A percentile compares a stretch with the other conserved stretches of the same genome.
phyloP scores from a whole-genome alignment of 2,113 vertebrate species.

The Strix uralensis region DNA sequence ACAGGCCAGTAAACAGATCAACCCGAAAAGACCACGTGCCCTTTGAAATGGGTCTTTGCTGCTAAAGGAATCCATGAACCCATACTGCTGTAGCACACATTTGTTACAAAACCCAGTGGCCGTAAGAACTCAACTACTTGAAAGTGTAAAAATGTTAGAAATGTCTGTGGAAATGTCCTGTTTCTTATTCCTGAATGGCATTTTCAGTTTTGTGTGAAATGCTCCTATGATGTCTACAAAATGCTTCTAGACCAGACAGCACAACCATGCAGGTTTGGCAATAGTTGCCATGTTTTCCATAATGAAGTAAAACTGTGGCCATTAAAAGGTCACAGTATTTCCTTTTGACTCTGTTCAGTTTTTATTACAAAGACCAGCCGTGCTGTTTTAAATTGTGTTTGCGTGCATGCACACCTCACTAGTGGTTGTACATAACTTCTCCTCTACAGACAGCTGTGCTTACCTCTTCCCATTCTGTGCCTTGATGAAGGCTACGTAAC shows the following conservation, averaged over 20 bases:
- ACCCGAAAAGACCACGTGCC: slow-evolving; percentile 91
- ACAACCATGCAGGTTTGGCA: slow-evolving; percentile 69
- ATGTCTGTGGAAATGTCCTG: slow-evolving; percentile 77
- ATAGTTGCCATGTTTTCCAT: slow-evolving; percentile 74
- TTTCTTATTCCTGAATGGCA: slow-evolving; percentile 76
- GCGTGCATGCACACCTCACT: slow-evolving; percentile 81
- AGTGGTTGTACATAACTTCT: slow-evolving; percentile 73
- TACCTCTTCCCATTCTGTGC: slow-evolving; percentile 72
- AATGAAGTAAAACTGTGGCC: slow-evolving; percentile 75
- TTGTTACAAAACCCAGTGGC: slow-evolving; percentile 65
- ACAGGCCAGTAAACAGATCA: slow-evolving; percentile 97
- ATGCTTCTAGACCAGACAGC: slow-evolving; percentile 78
- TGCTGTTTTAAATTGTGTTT: slow-evolving; percentile 73
- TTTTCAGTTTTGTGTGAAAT: slow-evolving; percentile 78
- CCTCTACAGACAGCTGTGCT: slow-evolving; percentile 73
- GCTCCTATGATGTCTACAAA: slow-evolving; percentile 75
- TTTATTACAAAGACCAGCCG: slow-evolving; percentile 68
- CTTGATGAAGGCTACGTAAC: slow-evolving; percentile 75
- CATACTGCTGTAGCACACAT: slow-evolving; percentile 69
- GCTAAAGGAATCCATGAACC: slow-evolving; percentile 66
- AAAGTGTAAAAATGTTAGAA: slow-evolving; percentile 72
- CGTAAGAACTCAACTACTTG: slow-evolving; percentile 74
- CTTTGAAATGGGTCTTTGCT: slow-evolving; percentile 79
- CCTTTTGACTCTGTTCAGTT: slow-evolving; percentile 60
- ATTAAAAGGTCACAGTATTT: slow-evolving; percentile 67